phyloP scores from a whole-genome alignment of 2,888 invertebrate species.

The Ichneumoninae sp. region DNA sequence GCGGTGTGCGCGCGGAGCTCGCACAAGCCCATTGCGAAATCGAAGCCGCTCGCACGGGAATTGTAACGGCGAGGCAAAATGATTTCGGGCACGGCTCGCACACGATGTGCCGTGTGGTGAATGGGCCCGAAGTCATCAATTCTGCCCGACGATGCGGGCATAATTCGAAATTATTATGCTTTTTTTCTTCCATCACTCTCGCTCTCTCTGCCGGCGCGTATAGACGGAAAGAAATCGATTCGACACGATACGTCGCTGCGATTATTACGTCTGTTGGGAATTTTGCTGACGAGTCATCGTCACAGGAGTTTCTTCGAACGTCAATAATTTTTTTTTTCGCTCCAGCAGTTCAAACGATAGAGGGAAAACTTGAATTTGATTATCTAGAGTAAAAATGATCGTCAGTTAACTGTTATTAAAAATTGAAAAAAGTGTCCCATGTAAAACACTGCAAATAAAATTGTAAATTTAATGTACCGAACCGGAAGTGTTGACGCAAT shows the following conservation, averaged over 20 bases:
- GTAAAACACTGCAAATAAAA: no score
- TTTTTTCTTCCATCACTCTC: conserved; percentile 53
- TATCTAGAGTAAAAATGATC: no score
- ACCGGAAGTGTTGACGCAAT: no score
- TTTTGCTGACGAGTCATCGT: not conserved
- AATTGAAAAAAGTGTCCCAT: no score
- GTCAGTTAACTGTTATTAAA: no score
- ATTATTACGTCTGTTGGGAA: conserved; percentile 2
- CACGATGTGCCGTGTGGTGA: conserved; percentile 63
- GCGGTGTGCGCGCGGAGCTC: conserved; percentile 38
- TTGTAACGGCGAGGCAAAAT: conserved; percentile 51
- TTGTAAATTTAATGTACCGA: no score
- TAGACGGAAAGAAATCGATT: conserved; percentile 70
- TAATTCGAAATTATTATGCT: conserved; percentile 79
- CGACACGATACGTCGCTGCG: conserved; percentile 61
- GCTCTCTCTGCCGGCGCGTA: conserved; percentile 36
- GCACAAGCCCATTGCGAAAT: conserved; percentile 40
- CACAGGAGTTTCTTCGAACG: not conserved
- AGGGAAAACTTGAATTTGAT: no score
- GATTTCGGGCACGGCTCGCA: conserved; percentile 61
- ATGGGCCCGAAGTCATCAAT: conserved; percentile 76
- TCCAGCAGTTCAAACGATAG: not conserved
- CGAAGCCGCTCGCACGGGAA: conserved; percentile 14
- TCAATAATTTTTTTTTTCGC: not conserved
- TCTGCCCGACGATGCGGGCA: conserved; percentile 75